Base-by-base conservation (phyloP, 2,888 invertebrate species). In the Anoplius nigerrimus region DNA sequence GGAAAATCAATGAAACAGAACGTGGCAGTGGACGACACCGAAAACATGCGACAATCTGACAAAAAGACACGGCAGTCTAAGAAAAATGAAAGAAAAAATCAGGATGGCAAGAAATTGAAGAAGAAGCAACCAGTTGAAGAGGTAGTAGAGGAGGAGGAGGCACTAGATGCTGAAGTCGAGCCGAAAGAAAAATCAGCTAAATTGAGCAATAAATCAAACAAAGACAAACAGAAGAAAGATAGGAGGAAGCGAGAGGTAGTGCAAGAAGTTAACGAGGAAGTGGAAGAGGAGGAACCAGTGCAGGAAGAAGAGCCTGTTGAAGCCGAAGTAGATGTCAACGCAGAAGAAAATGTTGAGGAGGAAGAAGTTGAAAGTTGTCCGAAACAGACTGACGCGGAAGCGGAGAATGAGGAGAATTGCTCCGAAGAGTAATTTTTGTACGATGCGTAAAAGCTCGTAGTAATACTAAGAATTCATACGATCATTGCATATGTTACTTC, bases 161-260 rank as follows among this genome's bases (percentile, higher is more conserved):
- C 59, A 20, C 54, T 48, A 11, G 43, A 67, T 20, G 20, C 13
- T 0, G 67, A 65, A n/a, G 58, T 58, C 42, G 56, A 62, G 27
- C 46, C 66, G 0, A 13, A 51, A 16, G 18, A 18, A 2, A 57
- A 61, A 15, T 43, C 54, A 42, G 67, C 60, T 22, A 69, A 65
- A 43, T 6, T 13, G 5, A 58, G 57, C 0, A 69, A 62, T 22
- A 69, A 65, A 43, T 6, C 15, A 5, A 58, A 60, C 0, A 65
- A 72, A 42, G 62, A 3, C 3, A 34, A 69, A 2, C n/a, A 46
- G 4, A 68, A 66, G 6, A 75, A 74, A 55, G 48, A 53, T 1
- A 67, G 58, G 27, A 69, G 73, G 61, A 75, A 71, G 6, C 62
- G 66, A 15, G 66, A 68, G 8, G 51, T 48, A 1, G n/a, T 34